Percentiles rank a stretch among this genome's conserved stretches.
Evolutionary conservation across 2,888 invertebrate species (phyloP).

Genomic region (Athalia cordata): DNA sequence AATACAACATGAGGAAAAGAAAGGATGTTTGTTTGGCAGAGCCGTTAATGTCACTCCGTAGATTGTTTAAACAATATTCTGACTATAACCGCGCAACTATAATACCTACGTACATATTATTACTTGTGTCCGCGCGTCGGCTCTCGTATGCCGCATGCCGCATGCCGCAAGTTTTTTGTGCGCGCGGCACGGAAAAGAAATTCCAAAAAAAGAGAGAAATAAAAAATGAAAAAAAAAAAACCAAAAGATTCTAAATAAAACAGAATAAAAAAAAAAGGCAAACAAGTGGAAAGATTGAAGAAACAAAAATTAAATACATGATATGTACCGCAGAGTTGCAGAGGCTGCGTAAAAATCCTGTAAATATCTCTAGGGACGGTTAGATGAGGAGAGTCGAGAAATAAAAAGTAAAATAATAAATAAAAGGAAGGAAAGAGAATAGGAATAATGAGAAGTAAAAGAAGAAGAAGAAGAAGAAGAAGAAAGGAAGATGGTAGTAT

Average conservation of each 20-base stretch:
- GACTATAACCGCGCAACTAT: constrained; percentile 19
- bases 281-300: no score
- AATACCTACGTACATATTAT: background rate
- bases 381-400: background rate
- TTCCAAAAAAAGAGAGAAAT: no score
- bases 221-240: no score
- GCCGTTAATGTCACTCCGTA: constrained; percentile 64
- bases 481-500: constrained; percentile 53
- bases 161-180: background rate
- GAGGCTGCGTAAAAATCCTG: background rate
- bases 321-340: background rate
- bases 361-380: background rate
- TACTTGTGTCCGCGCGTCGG: background rate
- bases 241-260: no score
- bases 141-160: background rate
- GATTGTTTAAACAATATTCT: constrained; percentile 64
- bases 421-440: constrained; percentile 41
- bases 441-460: constrained; percentile 53
- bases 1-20: background rate
- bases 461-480: constrained; percentile 49
- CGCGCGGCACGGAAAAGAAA: no score
- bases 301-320: background rate
- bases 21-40: constrained; percentile 63
- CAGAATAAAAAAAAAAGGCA: no score
- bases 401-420: background rate